These are phyloP conservation scores for Cantharis nigra DNA, from an alignment of 2,888 invertebrate species.

Conservation along the genomic window DNA sequence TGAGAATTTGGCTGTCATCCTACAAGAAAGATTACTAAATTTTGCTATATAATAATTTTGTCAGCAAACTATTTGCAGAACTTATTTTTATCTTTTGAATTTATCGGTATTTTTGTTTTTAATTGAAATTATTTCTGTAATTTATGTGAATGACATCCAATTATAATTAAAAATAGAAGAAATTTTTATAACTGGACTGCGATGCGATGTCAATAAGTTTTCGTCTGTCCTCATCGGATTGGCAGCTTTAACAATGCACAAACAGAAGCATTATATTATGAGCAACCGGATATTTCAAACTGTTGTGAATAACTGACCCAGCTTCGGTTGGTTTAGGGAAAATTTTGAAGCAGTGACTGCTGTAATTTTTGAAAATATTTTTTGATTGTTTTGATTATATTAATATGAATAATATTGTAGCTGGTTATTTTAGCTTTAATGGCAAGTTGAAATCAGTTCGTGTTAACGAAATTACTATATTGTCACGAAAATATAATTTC, in stretches of 20 bases:
- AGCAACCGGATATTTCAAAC: too few relatives aligned
- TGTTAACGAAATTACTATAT: background rate
- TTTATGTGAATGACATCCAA: background rate
- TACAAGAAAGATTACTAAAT: background rate
- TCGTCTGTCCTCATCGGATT: too few relatives aligned
- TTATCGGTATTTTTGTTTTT: background rate
- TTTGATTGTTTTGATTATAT: too few relatives aligned
- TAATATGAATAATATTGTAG: too few relatives aligned
- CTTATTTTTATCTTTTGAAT: background rate
- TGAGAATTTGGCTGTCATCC: background rate
- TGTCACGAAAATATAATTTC: background rate
- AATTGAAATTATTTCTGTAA: background rate
- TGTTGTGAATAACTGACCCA: too few relatives aligned
- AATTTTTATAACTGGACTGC: too few relatives aligned
- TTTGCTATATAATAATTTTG: background rate
- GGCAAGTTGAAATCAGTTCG: background rate
- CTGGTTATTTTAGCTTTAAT: background rate
- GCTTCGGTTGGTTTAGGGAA: too few relatives aligned
- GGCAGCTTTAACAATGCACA: too few relatives aligned
- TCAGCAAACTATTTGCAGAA: background rate
- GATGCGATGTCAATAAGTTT: too few relatives aligned
- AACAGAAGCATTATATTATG: too few relatives aligned
- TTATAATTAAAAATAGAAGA: background rate
- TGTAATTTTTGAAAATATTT: too few relatives aligned
- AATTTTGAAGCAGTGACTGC: too few relatives aligned